Conservation (phyloP, 2,888 invertebrate species). For the Pristionchus entomophagus region DNA sequence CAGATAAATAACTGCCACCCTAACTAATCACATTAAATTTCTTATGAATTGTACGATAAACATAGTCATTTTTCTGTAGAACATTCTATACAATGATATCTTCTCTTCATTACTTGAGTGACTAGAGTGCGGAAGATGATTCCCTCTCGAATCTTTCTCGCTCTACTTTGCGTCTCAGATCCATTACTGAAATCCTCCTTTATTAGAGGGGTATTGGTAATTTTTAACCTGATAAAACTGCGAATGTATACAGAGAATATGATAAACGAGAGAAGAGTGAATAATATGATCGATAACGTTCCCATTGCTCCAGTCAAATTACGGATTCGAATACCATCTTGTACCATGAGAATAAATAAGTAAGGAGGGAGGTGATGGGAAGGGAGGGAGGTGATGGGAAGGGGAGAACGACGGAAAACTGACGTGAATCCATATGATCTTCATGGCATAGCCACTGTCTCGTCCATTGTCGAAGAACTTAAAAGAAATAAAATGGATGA, state of each 20-base stretch:
- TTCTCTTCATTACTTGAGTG: not conserved
- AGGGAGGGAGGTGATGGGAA: not conserved
- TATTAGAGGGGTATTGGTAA: not conserved
- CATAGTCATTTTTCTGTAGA: too few relatives aligned
- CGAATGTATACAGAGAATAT: not conserved
- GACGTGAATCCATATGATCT: not conserved
- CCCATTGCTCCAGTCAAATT: not conserved
- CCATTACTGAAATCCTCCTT: not conserved
- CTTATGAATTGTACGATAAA: not conserved
- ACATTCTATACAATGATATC: not conserved
- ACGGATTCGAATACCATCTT: not conserved
- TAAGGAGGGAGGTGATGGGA: not conserved
- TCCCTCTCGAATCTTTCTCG: not conserved
- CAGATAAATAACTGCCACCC: not conserved
- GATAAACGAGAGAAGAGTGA: not conserved
- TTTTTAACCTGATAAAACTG: not conserved
- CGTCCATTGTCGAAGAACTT: slow-evolving; percentile 1
- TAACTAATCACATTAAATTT: not conserved
- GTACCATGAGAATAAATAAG: not conserved
- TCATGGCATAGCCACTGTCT: not conserved
- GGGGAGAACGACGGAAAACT: not conserved
- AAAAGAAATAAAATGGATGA: not conserved
- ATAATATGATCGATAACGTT: not conserved
- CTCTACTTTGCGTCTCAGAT: not conserved
- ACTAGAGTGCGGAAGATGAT: not conserved